Evolutionary conservation across 2,113 vertebrate species (phyloP), one percentile per base, ranked within the genome.

Genomic region (Eudyptes chrysolophus): DNA sequence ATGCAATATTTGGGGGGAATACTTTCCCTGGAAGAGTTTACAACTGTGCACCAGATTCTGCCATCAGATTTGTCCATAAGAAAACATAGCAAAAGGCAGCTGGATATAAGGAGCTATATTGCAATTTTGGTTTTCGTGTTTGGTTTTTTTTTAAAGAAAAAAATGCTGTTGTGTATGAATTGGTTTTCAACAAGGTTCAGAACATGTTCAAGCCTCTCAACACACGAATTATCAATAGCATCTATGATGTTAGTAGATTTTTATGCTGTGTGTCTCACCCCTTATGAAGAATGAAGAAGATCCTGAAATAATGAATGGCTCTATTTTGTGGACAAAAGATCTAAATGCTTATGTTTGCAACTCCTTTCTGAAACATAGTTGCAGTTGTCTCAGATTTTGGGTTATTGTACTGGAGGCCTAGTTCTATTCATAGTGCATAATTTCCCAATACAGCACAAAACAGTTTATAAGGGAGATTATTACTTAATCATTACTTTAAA

Each of bases 401-500:
- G 2, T 76, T 85, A 36, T 49, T 65, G 9, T 57, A 61, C 30
- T 71, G 17, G 65, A 84, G 27, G 32, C 5, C 36, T 84, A 30
- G 7, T 62, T 79, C 44, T 85, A 83, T 72, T 76, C 19, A 40
- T 30, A 51, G 21, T 34, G 18, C 24, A 30, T 51, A 48, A 71
- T 81, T 90, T 95, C 48, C 58, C 25, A 72, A 6, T n/a, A 25
- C 4, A 75, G 8, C 48, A 49, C 11, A 69, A 68, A 95, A 13
- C 18, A 84, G 32, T 81, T 91, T 89, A 13, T 68, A 58, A 60
- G 3, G 69, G 19, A 90, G 29, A 55, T 89, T 90, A 78, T 94
- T 89, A 77, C 34, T 89, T 84, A 66, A 84, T 71, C 18, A 36
- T 82, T 64, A 68, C 6, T 60, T 86, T 52, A 64, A 95, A 94